Evolutionary conservation across 2,888 invertebrate genomes (phyloP).

Genomic region (Icerya purchasi): DNA sequence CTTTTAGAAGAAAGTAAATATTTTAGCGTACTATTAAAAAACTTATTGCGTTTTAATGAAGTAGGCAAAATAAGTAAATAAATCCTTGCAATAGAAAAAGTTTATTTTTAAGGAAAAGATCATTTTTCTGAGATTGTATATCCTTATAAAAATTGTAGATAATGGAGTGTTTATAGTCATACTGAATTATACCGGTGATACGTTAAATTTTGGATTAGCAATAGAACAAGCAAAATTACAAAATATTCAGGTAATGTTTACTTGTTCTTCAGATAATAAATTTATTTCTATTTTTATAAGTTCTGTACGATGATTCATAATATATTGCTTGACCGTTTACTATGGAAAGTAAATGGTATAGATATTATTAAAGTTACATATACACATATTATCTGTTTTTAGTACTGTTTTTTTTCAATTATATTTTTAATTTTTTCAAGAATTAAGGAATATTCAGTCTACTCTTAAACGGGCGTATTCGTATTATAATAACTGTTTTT

Average conservation of each 20-base stretch:
- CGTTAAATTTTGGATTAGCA: slow-evolving; percentile 62
- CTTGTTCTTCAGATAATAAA: background rate
- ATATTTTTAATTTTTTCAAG: no score
- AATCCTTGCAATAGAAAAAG: slow-evolving; percentile 2
- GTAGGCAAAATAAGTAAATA: slow-evolving; percentile 11
- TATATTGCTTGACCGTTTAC: background rate
- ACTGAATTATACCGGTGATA: slow-evolving; percentile 55
- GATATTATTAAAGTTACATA: no score
- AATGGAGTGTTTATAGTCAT: slow-evolving; percentile 50
- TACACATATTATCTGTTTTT: no score
- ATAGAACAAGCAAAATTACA: slow-evolving; percentile 44
- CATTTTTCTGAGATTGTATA: background rate
- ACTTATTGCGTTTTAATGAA: no score
- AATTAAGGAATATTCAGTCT: no score
- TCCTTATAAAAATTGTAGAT: background rate
- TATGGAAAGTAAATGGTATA: no score
- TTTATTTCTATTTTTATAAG: background rate
- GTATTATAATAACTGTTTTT: no score
- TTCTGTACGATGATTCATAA: background rate
- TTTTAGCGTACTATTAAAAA: no score
- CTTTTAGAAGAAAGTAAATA: no score
- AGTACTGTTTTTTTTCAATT: no score
- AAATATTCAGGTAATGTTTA: slow-evolving; percentile 25
- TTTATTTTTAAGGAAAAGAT: background rate
- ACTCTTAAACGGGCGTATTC: no score